Base-by-base conservation (phyloP, 1,140 invertebrate species). In the Hyles euphorbiae region DNA sequence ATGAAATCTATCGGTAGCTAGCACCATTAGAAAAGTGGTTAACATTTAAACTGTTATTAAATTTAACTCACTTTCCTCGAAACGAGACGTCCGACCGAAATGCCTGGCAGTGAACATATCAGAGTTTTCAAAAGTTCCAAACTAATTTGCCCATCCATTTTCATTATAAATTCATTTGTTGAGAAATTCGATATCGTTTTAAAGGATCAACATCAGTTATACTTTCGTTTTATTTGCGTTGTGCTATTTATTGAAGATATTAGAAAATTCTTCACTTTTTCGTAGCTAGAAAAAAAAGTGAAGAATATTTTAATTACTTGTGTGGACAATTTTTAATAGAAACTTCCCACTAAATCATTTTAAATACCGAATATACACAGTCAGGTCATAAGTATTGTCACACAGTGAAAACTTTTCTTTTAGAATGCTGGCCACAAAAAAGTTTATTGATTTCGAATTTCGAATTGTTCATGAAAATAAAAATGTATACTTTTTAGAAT, bases 61-160 rank as follows among this genome's bases (percentile, higher is more conserved):
- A 58, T 58, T 63, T 58, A 47, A 63, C 58, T 55, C 43, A 63
- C 65, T 63, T 61, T 62, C 60, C 50, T 44, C 52, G 49, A 45
- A 48, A 8, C 33, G 11, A 44, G 56, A 60, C 33, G 45, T 57
- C 54, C 51, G 56, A 65, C 44, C 46, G 53, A 64, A 60, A 60
- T 55, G 53, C 48, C 48, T 58, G 60, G 56, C 61, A 57, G 34
- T 10, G 60, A 58, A 65, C 55, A 69, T 63, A 63, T 62, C 51
- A 53, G 56, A 45, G 53, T 61, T 70, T 60, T 58, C 56, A 57
- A 61, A 67, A 69, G 58, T 67, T 70, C 11, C 12, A 10, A 58
- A 65, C 67, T 63, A 70, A 70, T 64, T 64, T 40, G n/a, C 40
- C 49, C 53, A 62, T 70, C 54, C 44, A 59, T 63, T 66, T 61